Evolutionary conservation across 2,113 vertebrate species (phyloP).

Genomic region (Hucho hucho): DNA sequence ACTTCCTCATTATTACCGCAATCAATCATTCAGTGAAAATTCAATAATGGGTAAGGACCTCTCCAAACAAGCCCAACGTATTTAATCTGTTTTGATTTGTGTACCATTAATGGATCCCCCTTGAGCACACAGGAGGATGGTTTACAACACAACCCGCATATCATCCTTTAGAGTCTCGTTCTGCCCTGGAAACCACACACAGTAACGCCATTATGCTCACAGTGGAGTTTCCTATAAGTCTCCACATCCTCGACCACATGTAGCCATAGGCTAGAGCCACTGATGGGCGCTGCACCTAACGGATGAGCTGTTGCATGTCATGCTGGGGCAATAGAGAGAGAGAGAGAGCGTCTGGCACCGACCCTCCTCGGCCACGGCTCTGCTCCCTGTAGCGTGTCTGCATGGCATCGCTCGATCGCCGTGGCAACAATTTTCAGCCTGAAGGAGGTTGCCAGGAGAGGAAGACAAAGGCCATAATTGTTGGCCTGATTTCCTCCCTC

Average conservation of each 20-base stretch:
- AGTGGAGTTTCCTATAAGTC: conserved; percentile 60
- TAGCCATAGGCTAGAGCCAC: background rate
- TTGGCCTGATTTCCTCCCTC: conserved; percentile 64
- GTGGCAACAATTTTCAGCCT: conserved; percentile 71
- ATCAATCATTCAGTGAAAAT: no score
- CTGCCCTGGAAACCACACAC: conserved; percentile 59
- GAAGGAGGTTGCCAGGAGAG: conserved; percentile 69
- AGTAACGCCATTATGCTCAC: conserved; percentile 51
- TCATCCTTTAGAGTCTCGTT: conserved; percentile 41
- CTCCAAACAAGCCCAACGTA: background rate
- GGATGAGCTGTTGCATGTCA: background rate
- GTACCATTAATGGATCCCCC: conserved; percentile 39
- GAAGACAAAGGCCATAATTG: conserved; percentile 75
- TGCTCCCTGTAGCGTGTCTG: conserved; percentile 63
- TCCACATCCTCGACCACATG: conserved; percentile 5
- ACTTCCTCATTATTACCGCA: no score
- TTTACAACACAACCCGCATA: conserved; percentile 46
- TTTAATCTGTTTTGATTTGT: conserved; percentile 57
- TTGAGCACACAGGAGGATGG: conserved; percentile 19
- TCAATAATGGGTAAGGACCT: no score
- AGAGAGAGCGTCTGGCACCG: background rate
- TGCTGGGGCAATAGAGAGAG: background rate
- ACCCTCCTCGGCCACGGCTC: conserved; percentile 10
- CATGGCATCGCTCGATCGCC: conserved; percentile 72
- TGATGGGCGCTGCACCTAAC: background rate